These are phyloP conservation scores for Podarcis raffonei DNA, from an alignment of 2,113 vertebrate genomes.

Conservation along the genomic window DNA sequence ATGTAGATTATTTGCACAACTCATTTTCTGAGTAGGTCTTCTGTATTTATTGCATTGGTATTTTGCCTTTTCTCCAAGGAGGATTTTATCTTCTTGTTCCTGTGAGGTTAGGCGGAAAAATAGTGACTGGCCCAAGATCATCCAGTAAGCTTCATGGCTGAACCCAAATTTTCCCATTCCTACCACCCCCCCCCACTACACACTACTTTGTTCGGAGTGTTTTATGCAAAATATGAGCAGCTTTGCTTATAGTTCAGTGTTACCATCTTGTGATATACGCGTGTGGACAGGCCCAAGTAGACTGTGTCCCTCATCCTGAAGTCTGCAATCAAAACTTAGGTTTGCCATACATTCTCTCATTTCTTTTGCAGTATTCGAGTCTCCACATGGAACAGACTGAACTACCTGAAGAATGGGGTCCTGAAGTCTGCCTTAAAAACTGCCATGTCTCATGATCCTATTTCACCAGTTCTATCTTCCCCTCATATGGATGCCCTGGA, in stretches of 20 bases:
- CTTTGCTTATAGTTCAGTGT: neutral
- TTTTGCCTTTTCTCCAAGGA: neutral
- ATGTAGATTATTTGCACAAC: neutral
- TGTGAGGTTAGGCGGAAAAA: neutral
- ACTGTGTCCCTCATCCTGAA: constrained; percentile 4
- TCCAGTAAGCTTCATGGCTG: neutral
- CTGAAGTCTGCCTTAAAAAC: constrained; percentile 89
- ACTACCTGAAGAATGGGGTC: constrained; percentile 86
- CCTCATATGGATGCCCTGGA: constrained; percentile 89
- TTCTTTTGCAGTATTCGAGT: constrained; percentile 86
- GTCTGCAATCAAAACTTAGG: neutral
- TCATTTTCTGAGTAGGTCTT: neutral
- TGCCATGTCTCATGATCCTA: constrained; percentile 89
- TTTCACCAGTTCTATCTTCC: constrained; percentile 86
- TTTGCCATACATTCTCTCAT: constrained; percentile 10
- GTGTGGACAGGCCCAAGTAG: neutral
- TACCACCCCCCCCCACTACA: neutral
- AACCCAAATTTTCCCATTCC: neutral
- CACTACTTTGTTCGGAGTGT: neutral
- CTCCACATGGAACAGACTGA: constrained; percentile 96
- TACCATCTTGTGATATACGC: rapidly evolving
- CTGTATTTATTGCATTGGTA: neutral
- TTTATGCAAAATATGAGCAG: neutral
- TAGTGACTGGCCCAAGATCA: too few species aligned
- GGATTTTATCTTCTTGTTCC: neutral